Base-by-base conservation (phyloP, 2,113 vertebrate species). In the Eurystomus gularis region DNA sequence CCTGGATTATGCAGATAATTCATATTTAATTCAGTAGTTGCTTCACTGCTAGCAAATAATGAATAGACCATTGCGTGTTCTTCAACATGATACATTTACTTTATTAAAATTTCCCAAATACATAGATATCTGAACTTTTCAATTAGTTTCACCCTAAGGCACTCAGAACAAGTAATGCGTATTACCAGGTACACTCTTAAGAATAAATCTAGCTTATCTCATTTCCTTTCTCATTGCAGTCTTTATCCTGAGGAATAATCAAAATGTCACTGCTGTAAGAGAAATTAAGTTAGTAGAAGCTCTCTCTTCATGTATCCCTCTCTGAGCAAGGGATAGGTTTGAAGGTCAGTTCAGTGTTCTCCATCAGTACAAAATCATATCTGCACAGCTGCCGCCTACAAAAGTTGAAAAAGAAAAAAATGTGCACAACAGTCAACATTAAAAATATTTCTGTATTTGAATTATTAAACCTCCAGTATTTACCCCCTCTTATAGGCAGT, bases 361-460 rank as follows among this genome's bases (percentile, higher is more conserved):
- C 99, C 95, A 98, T 94, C 97, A 99, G 91, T 75, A 98, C 98
- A 91, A 99, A 97, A 98, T 99, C 99, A 1, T 98, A 99, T 21
- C 98, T 97, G 84, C 99, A 99, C 89, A 99, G 96, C 24, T 97
- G 70, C 11, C 93, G 90, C 92, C 99, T 99, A 96, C 14, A 33
- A 49, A 88, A 49, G 35, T 23, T 91, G 49, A 93, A 71, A 73
- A 51, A 65, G 5, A 44, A 91, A 82, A 29, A 26, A 83, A 54
- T 20, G 4, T 31, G 18, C 17, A 64, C 6, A 78, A 37, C 4
- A 76, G 16, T 49, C 73, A 49, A 73, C 5, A n/a, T 79, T 25
- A 60, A 94, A 86, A 94, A 61, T 68, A 52, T 31, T 52, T 29
- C n/a, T 23, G 3, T 65, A 35, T 49, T 42, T 61, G 14, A 95